Conservation (phyloP, 1,140 invertebrate genomes). For the Coenobita brevimanus region DNA sequence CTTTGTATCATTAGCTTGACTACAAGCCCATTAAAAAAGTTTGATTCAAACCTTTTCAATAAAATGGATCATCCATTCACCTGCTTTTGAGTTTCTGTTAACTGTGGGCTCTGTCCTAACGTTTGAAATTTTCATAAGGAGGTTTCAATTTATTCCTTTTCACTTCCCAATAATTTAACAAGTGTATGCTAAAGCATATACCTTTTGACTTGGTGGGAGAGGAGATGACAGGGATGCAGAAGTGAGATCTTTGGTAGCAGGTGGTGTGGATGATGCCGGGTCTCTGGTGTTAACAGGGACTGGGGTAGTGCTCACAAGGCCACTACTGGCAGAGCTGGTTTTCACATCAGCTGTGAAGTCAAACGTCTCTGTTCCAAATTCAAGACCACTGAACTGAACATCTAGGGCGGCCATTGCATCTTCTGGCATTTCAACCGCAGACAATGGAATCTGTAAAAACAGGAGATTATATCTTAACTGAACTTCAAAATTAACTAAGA, state of each 20-base stretch:
- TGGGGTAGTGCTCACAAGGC: slow-evolving; percentile 42
- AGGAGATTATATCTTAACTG: too few species aligned
- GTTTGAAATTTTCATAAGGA: too few species aligned
- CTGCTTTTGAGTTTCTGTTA: too few species aligned
- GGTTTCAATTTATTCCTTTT: too few species aligned
- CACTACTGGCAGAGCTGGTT: slow-evolving; percentile 52
- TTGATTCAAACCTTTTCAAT: too few species aligned
- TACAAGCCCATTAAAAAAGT: too few species aligned
- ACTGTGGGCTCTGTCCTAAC: too few species aligned
- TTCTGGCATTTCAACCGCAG: slow-evolving; percentile 95
- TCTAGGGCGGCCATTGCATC: slow-evolving; percentile 88
- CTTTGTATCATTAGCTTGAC: too few species aligned
- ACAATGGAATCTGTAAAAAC: slow-evolving; percentile 87
- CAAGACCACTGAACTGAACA: slow-evolving; percentile 94
- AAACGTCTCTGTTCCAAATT: slow-evolving; percentile 82
- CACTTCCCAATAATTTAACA: neutral
- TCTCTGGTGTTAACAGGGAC: slow-evolving; percentile 36
- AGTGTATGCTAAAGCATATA: neutral
- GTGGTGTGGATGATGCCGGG: slow-evolving; percentile 46
- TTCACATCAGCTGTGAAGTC: slow-evolving; percentile 70
- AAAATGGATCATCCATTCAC: too few species aligned
- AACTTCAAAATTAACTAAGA: too few species aligned
- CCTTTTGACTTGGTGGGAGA: slow-evolving; percentile 52
- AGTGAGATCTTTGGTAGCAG: slow-evolving; percentile 53
- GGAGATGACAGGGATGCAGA: slow-evolving; percentile 46